phyloP scores from a whole-genome alignment of 2,888 invertebrate species.

The Drosophila flavopinicola region DNA sequence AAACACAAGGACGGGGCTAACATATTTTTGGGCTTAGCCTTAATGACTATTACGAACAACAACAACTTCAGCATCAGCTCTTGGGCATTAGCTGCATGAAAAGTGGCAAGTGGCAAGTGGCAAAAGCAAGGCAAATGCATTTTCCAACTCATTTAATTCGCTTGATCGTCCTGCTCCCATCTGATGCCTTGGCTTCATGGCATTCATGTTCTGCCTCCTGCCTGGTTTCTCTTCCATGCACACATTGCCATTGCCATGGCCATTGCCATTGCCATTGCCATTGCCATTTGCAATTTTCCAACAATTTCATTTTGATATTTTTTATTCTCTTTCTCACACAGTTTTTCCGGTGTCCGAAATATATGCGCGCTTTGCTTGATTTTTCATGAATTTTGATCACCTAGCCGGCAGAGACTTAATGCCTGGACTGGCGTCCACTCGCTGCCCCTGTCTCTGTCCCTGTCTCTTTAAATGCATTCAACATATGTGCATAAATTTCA shows the following conservation, averaged over 20 bases:
- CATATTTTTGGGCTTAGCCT: conserved; percentile 30
- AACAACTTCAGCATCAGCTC: conserved; percentile 23
- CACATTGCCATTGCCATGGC: background rate
- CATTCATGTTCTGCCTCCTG: conserved; percentile 11
- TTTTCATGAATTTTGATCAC: conserved; percentile 65
- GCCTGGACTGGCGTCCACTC: conserved; percentile 19
- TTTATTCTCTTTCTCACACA: conserved; percentile 31
- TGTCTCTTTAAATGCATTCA: conserved; percentile 61
- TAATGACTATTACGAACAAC: conserved; percentile 35
- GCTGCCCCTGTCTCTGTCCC: background rate
- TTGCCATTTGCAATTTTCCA: conserved; percentile 61
- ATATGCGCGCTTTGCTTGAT: conserved; percentile 49
- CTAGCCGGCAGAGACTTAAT: conserved; percentile 52
- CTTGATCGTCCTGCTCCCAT: conserved; percentile 41
- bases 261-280: conserved; percentile 17
- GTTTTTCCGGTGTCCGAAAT: conserved; percentile 36
- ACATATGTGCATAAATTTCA: conserved; percentile 80
- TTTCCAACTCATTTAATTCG: conserved; percentile 63
- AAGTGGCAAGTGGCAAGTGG: no score
- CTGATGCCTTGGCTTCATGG: conserved; percentile 22
- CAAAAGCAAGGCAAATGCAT: conserved; percentile 53
- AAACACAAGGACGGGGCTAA: conserved; percentile 21
- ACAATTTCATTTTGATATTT: conserved; percentile 65
- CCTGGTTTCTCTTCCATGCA: background rate
- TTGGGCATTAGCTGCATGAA: conserved; percentile 47